A percentile compares a stretch with the other conserved stretches of the same genome.
phyloP scores from a whole-genome alignment of 2,113 vertebrate genomes.

The Symphodus melops region DNA sequence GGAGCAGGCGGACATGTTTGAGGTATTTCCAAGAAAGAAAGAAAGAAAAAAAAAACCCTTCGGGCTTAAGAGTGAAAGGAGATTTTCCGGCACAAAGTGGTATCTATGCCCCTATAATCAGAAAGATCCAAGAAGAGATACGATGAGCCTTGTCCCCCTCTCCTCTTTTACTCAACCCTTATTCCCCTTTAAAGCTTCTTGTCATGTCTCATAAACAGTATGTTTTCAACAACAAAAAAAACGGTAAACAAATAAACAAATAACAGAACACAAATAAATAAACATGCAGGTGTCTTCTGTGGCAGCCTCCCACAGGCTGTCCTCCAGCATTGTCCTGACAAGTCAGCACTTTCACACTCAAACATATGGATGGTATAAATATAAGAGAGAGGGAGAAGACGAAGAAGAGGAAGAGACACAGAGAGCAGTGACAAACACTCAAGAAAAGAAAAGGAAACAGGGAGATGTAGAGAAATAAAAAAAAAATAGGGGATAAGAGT shows the following conservation, averaged over 20 bases:
- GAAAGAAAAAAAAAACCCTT: slow-evolving; percentile 31
- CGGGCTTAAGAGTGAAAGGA: slow-evolving; percentile 45
- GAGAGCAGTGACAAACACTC: background rate
- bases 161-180: background rate
- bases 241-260: slow-evolving; percentile 43
- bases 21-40: slow-evolving; percentile 44
- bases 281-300: background rate
- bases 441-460: background rate
- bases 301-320: slow-evolving; percentile 24
- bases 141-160: background rate
- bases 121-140: slow-evolving; percentile 52
- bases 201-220: slow-evolving; percentile 30
- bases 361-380: background rate
- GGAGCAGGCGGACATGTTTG: slow-evolving; percentile 14
- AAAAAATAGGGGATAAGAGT: background rate
- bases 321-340: slow-evolving; percentile 12
- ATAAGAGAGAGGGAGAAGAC: background rate
- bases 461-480: background rate
- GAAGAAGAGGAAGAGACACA: background rate
- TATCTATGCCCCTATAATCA: slow-evolving; percentile 58
- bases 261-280: no score
- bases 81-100: slow-evolving; percentile 62
- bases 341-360: background rate
- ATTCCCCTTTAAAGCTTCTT: slow-evolving; percentile 13
- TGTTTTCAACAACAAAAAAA: slow-evolving; percentile 19